phyloP scores from a whole-genome alignment of 2,888 invertebrate species.

The Acanthosoma haemorrhoidale region DNA sequence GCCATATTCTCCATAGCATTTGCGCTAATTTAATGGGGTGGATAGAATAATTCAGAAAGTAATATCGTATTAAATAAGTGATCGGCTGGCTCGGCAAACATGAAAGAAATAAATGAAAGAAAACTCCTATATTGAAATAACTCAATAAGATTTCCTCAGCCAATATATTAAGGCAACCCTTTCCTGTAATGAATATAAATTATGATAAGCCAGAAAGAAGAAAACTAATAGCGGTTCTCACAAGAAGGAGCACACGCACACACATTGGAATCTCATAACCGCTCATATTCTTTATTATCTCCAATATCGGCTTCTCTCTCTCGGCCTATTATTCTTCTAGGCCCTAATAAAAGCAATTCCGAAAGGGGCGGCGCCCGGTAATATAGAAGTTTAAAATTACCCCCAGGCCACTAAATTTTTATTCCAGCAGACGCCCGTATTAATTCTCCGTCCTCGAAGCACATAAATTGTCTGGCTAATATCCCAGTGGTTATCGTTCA shows the following conservation, averaged over 20 bases:
- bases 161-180: too few species aligned
- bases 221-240: neutral
- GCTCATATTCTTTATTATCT: neutral
- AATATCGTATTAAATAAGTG: too few species aligned
- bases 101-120: too few species aligned
- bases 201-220: too few species aligned
- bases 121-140: too few species aligned
- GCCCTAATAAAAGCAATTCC: neutral
- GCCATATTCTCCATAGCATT: too few species aligned
- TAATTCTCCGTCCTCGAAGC: slow-evolving; percentile 4
- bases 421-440: neutral
- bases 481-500: neutral
- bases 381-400: slow-evolving; percentile 8
- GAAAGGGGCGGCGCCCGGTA: neutral
- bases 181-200: too few species aligned
- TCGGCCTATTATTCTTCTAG: neutral
- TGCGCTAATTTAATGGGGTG: too few species aligned
- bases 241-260: neutral
- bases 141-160: too few species aligned
- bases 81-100: too few species aligned
- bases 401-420: neutral
- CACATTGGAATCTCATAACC: neutral
- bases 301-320: neutral
- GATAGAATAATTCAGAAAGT: too few species aligned
- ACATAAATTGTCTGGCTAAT: neutral